Conservation (phyloP, 2,888 invertebrate genomes). For the Drosophila pullipes region DNA sequence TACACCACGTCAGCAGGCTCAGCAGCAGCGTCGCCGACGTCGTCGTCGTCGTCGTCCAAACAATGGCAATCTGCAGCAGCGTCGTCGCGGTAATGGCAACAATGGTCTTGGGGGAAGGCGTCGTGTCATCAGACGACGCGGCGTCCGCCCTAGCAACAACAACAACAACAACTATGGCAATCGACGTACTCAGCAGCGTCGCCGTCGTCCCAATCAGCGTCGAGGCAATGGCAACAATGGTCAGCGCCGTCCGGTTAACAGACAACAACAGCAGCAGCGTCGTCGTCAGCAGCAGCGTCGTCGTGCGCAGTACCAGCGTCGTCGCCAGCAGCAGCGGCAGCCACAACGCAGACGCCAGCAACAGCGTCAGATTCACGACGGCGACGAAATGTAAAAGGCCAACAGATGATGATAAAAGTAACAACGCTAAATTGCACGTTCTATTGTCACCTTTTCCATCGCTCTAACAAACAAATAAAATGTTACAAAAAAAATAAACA, state of each 20-base stretch:
- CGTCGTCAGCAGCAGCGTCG: slow-evolving; percentile 47
- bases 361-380: slow-evolving; percentile 30
- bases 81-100: slow-evolving; percentile 41
- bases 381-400: slow-evolving; percentile 15
- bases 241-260: slow-evolving; percentile 36
- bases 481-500: slow-evolving; percentile 20
- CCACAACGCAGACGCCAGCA: slow-evolving; percentile 32
- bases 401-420: background rate
- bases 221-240: slow-evolving; percentile 32
- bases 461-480: slow-evolving; percentile 37
- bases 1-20: slow-evolving; percentile 60
- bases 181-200: slow-evolving; percentile 38
- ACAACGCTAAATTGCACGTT: background rate
- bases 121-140: slow-evolving; percentile 16
- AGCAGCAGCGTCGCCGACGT: slow-evolving; percentile 35
- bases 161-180: slow-evolving; percentile 26
- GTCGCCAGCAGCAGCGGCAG: slow-evolving; percentile 30
- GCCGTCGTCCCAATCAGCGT: slow-evolving; percentile 54
- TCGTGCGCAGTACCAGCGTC: slow-evolving; percentile 34
- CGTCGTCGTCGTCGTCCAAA: slow-evolving; percentile 47
- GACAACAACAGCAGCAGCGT: slow-evolving; percentile 46
- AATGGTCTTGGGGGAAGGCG: background rate
- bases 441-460: background rate
- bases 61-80: slow-evolving; percentile 29
- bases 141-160: slow-evolving; percentile 17